These are phyloP conservation scores for Paradoxurus hermaphroditus DNA, from an alignment of 2,113 vertebrate species.

Conservation along the genomic window DNA sequence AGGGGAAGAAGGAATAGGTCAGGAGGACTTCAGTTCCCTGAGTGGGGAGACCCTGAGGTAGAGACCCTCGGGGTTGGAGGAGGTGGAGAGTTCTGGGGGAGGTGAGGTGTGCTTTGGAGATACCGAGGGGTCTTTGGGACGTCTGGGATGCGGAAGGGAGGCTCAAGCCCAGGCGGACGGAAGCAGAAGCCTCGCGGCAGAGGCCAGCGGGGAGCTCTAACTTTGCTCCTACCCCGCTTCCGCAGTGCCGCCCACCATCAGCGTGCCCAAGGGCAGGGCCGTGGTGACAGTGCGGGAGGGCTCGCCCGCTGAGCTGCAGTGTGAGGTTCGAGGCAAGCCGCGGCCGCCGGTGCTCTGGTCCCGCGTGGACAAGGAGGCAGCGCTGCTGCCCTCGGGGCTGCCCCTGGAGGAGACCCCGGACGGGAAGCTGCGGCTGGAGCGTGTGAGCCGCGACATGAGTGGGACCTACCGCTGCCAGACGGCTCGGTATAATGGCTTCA, in stretches of 20 bases:
- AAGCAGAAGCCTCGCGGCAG: neutral
- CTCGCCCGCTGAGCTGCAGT: constrained; percentile 90
- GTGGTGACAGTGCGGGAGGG: constrained; percentile 91
- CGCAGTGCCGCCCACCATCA: constrained; percentile 93
- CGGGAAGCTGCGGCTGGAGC: constrained; percentile 90
- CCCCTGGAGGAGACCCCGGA: constrained; percentile 88
- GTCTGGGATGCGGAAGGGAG: neutral
- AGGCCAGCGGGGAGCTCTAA: neutral
- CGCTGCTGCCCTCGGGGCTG: constrained; percentile 89
- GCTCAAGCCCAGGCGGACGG: neutral
- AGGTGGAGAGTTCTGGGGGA: neutral
- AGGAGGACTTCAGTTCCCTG: neutral
- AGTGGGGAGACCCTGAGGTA: neutral
- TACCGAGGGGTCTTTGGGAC: neutral
- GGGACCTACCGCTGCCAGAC: constrained; percentile 97
- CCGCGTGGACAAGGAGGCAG: constrained; percentile 91
- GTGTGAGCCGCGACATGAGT: constrained; percentile 92
- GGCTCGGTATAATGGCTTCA: constrained; percentile 96
- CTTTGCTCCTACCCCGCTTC: rapidly evolving
- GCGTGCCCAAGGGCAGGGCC: constrained; percentile 89
- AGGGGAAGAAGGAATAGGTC: neutral
- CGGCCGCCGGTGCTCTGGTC: constrained; percentile 96
- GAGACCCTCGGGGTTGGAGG: neutral
- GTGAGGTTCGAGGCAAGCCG: constrained; percentile 94
- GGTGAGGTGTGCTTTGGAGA: neutral